These are phyloP conservation scores for Leptinotarsa tumamoca DNA, from an alignment of 2,888 invertebrate genomes.

Conservation along the genomic window DNA sequence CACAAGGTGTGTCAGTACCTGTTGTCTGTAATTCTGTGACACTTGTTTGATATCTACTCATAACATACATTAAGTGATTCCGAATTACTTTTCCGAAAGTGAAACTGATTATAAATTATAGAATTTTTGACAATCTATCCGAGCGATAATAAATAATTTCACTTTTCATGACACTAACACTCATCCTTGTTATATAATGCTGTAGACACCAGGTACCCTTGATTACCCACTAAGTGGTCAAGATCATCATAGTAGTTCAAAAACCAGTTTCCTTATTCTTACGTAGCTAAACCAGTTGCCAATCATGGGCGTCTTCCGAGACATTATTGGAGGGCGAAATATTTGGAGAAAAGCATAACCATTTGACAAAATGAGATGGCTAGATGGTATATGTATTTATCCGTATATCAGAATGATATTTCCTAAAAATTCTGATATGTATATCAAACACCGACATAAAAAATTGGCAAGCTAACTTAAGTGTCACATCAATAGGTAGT, in stretches of 20 bases:
- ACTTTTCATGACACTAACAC: neutral
- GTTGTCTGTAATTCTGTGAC: too few species aligned
- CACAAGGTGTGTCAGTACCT: too few species aligned
- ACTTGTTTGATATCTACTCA: too few species aligned
- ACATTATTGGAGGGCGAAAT: neutral
- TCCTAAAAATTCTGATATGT: too few species aligned
- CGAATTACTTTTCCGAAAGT: too few species aligned
- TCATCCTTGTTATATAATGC: neutral
- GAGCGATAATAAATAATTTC: neutral
- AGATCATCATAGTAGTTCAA: constrained; percentile 27
- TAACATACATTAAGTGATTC: too few species aligned
- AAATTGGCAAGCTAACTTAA: too few species aligned
- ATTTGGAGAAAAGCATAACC: neutral
- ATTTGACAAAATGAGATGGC: neutral
- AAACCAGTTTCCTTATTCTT: constrained; percentile 29
- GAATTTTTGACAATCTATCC: too few species aligned
- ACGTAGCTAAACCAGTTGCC: neutral
- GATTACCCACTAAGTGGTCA: constrained; percentile 27
- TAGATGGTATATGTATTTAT: neutral
- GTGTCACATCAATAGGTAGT: too few species aligned
- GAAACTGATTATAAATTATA: too few species aligned
- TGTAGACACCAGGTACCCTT: constrained; percentile 26
- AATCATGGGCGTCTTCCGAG: neutral
- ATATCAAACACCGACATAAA: too few species aligned
- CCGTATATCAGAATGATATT: too few species aligned